phyloP scores from a whole-genome alignment of 2,888 invertebrate species.

The Odontocolon sp. region DNA sequence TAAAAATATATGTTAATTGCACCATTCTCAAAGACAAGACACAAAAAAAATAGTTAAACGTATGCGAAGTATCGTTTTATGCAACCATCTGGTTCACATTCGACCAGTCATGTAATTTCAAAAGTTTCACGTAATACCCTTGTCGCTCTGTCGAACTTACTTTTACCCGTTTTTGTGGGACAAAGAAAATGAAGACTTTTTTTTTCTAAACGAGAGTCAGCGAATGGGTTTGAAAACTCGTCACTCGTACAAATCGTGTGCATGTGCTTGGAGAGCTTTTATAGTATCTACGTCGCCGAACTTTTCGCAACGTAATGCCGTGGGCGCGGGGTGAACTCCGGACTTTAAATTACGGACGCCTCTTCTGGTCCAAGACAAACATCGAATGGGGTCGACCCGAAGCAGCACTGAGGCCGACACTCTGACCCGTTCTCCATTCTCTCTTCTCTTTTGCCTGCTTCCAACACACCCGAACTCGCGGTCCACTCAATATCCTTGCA shows the following conservation, averaged over 20 bases:
- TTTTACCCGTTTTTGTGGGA: conserved; percentile 24
- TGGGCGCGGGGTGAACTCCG: conserved; percentile 31
- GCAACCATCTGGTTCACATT: conserved; percentile 10
- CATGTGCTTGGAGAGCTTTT: conserved; percentile 7
- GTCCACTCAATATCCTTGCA: conserved; percentile 56
- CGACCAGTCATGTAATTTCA: conserved; percentile 17
- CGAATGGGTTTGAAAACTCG: conserved; percentile 20
- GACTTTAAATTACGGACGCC: conserved; percentile 66
- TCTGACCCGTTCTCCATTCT: conserved; percentile 18
- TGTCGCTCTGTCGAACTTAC: conserved; percentile 8
- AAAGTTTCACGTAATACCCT: conserved; percentile 21
- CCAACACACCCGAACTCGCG: conserved; percentile 4
- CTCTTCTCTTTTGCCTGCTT: conserved; percentile 27
- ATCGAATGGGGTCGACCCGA: conserved; percentile 64
- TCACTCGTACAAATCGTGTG: conserved; percentile 26
- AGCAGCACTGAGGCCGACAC: conserved; percentile 3
- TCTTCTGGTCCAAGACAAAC: conserved; percentile 64
- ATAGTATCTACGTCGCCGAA: conserved; percentile 30
- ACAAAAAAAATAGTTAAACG: too few relatives aligned
- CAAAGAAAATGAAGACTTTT: neutral
- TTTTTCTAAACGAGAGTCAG: neutral
- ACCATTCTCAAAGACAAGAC: too few relatives aligned
- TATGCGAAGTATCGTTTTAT: neutral
- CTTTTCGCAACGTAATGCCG: conserved; percentile 48
- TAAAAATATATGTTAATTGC: neutral